These are phyloP conservation scores for Hypsibius dujardini DNA, from an alignment of 1,140 invertebrate genomes.

Conservation along the genomic window DNA sequence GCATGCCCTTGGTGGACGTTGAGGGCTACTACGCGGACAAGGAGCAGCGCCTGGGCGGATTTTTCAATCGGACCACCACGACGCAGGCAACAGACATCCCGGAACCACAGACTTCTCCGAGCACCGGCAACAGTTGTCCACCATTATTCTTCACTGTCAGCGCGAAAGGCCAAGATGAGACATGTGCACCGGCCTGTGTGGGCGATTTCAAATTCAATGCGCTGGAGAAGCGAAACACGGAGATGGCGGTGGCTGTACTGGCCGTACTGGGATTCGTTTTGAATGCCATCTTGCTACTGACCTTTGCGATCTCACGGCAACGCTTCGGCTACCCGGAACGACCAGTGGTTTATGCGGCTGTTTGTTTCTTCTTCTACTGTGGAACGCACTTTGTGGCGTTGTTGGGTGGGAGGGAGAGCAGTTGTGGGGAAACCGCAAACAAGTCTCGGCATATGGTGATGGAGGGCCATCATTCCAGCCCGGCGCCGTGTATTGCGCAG, in stretches of 20 bases:
- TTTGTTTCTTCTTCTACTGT: neutral
- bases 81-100: no score
- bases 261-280: neutral
- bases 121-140: neutral
- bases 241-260: neutral
- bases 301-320: neutral
- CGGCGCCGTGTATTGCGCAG: neutral
- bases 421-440: neutral
- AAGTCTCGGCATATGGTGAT: neutral
- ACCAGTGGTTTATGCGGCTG: neutral
- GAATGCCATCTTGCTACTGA: neutral
- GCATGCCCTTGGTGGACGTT: neutral
- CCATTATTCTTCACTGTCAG: neutral
- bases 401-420: neutral
- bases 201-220: neutral
- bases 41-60: no score
- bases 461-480: neutral
- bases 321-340: conserved; percentile 11
- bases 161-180: neutral
- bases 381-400: neutral
- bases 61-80: no score
- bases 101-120: no score
- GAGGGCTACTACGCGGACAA: neutral
- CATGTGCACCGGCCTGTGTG: neutral
- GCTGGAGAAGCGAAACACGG: neutral